Conservation (phyloP, 2,797 vertebrate genomes). For the Xyrichtys novacula region DNA sequence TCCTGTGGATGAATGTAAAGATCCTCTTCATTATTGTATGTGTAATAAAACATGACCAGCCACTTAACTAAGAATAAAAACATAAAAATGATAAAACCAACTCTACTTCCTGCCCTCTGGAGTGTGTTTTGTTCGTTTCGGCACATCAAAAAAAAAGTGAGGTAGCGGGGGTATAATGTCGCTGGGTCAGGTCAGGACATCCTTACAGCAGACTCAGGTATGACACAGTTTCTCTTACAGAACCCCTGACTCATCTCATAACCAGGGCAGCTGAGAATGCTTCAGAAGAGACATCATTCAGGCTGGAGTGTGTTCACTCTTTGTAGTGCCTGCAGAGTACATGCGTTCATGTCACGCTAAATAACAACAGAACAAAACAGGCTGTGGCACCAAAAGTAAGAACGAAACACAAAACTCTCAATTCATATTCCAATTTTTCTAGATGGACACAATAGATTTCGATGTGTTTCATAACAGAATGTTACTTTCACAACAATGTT, state of each 20-base stretch:
- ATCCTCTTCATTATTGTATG: conserved; percentile 66
- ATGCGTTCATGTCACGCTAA: conserved; percentile 4
- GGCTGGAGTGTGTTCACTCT: conserved; percentile 6
- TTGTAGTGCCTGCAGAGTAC: neutral
- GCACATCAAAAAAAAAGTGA: neutral
- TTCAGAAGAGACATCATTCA: conserved; percentile 19
- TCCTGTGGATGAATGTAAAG: conserved; percentile 80
- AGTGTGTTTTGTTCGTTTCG: conserved; percentile 11
- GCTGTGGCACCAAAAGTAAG: conserved; percentile 6
- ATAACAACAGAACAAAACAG: conserved; percentile 9
- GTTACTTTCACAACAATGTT: neutral
- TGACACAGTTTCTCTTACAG: conserved; percentile 4
- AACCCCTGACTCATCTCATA: neutral
- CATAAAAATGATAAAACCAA: conserved; percentile 67
- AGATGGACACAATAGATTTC: neutral
- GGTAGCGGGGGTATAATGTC: neutral
- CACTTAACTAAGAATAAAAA: conserved; percentile 81
- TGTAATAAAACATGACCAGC: conserved; percentile 80
- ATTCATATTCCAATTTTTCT: neutral
- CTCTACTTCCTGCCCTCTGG: conserved; percentile 12
- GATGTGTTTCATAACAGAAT: neutral
- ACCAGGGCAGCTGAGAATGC: conserved; percentile 6
- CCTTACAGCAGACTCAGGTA: neutral
- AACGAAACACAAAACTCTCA: neutral
- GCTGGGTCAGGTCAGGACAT: conserved; percentile 17